phyloP scores from a whole-genome alignment of 2,113 vertebrate species.

The Tricholaema leucomelas region DNA sequence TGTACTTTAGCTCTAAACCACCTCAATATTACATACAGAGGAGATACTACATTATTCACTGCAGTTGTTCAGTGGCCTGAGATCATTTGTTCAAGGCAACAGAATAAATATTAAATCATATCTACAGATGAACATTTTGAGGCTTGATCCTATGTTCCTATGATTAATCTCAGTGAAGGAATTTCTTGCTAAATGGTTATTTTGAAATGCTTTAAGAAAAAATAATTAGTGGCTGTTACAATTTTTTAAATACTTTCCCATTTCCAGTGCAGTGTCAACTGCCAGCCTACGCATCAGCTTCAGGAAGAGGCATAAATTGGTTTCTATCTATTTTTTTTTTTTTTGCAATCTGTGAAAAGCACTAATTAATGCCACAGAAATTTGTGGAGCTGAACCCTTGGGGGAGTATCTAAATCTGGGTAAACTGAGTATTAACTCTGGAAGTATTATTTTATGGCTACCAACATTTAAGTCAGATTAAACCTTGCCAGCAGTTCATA shows the following conservation, averaged over 20 bases:
- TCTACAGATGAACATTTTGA: slow-evolving; percentile 26
- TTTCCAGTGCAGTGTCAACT: not conserved
- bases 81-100: slow-evolving; percentile 23
- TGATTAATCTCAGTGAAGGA: not conserved
- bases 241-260: not conserved
- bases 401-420: not conserved
- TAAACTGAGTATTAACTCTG: not conserved
- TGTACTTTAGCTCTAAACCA: slow-evolving; percentile 5
- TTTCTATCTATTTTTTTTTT: not conserved
- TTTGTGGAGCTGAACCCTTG: not conserved
- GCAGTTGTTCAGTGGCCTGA: not conserved
- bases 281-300: not conserved
- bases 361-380: slow-evolving; percentile 15
- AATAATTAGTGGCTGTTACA: not conserved
- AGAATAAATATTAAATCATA: slow-evolving; percentile 35
- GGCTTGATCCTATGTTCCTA: not conserved
- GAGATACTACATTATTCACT: slow-evolving; percentile 29
- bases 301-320: not conserved
- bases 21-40: not conserved
- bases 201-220: not conserved
- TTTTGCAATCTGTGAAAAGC: not conserved
- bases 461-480: not conserved
- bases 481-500: not conserved
- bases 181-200: slow-evolving; percentile 24
- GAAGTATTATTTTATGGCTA: not conserved